Base-by-base conservation (phyloP, 92 coral and sea anemone species). In the Umimayanthus chanpuru region DNA sequence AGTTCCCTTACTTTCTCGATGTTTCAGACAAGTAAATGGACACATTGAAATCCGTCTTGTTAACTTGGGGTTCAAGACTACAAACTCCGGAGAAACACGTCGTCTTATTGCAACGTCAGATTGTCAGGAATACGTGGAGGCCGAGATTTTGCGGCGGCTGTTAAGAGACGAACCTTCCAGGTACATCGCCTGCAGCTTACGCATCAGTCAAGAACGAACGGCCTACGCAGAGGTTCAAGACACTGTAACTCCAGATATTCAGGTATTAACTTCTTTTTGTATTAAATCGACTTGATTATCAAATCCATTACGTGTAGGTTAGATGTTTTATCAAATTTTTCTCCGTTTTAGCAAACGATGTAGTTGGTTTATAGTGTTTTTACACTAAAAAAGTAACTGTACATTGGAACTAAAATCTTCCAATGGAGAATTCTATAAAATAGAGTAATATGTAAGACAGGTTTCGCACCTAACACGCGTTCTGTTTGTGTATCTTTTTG, bases 191-290 rank as follows among this genome's bases (percentile, higher is more conserved):
- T 92, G 96, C 55, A 92, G 89, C 71, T 92, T 94, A 30, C 98
- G 93, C n/a, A 38, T 94, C 39, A 85, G 92, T 53, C 79, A 81
- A 0, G 93, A 44, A 21, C 88, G 92, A 71, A 83, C 91, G 36
- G 86, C 93, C 9, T 95, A 80, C 80, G 96, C 93, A 25, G 92
- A 47, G 21, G 83, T 96, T 8, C 94, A 81, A 81, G 95, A 95
- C 89, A 96, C 96, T 7, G 76, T 58, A 28, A 95, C 91, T 26
- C 96, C 95, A 36, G 96, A 95, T 85, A 94, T 96, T 49, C 78
- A 81, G 85, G 85, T 81, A 81, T 38, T 36, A 49, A 78, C 65
- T 11, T 25, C 3, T 75, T 38, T 36, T 38, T 39, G n/a, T 7
- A 36, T 75, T 30, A 75, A 21, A 20, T 61, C 68, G 68, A 61